Base-by-base conservation (phyloP, 2,113 vertebrate species). In the Pavo muticus region DNA sequence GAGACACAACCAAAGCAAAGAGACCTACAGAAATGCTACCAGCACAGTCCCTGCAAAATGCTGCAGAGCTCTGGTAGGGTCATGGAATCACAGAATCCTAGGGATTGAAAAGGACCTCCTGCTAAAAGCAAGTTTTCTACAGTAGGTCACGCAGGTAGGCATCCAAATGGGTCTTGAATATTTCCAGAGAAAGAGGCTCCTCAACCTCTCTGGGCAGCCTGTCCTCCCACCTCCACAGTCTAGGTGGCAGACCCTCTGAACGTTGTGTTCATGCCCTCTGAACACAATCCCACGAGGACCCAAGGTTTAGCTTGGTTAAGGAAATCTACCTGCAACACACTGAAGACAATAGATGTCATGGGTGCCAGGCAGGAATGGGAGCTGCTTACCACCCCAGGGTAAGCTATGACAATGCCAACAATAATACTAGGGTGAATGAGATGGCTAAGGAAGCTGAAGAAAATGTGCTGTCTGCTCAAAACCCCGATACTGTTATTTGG, bases 391-490 rank as follows among this genome's bases (percentile, higher is more conserved):
- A 59, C 2, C 3, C 13, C 47, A 67, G 16, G 7, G 20, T 32
- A 84, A 65, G 50, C 30, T 24, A 29, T 10, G 40, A 4, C 45
- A 89, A 45, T 42, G 24, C 27, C 19, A 2, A 4, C 12, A 42
- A 24, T 64, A 76, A 27, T 72, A 68, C n/a, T 69, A 68, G 52
- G 73, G 7, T 71, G 60, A 83, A 17, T 30, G 30, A 23, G 14
- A 48, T 69, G 48, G 48, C 59, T 91, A 50, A 63, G 42, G 71
- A 93, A 86, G 76, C 63, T 17, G 65, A 94, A 87, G 44, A 52
- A 87, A 81, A 50, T 40, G 16, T 54, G 21, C 19, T 80, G 21
- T 8, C 37, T 56, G 10, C 30, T 77, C 29, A 86, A 91, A 88
- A 27, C 5, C 11, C 27, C 69, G 50, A 6, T 90, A 39, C 27